phyloP scores from a whole-genome alignment of 2,888 invertebrate genomes.

The Tenthredo livida region DNA sequence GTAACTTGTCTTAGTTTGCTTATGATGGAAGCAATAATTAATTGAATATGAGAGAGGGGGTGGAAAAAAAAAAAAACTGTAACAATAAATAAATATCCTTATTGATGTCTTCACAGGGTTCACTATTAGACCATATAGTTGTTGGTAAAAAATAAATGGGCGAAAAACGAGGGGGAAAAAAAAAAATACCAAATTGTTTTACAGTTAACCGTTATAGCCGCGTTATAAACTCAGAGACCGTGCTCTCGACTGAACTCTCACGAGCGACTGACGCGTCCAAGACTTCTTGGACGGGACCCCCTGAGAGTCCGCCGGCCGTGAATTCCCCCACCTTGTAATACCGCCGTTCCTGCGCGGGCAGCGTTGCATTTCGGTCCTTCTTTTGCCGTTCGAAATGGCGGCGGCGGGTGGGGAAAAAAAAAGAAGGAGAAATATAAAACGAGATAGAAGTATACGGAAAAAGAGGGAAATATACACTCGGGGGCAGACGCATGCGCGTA shows the following conservation, averaged over 20 bases:
- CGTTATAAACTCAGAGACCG: constrained; percentile 29
- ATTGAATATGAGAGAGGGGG: not conserved
- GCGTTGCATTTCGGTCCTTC: constrained; percentile 49
- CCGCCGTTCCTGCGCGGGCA: constrained; percentile 37
- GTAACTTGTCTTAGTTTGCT: too few relatives aligned
- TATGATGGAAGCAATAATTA: not conserved
- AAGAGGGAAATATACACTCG: constrained; percentile 15
- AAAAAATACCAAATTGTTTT: not conserved
- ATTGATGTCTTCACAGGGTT: not conserved
- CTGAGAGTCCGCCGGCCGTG: constrained; percentile 69
- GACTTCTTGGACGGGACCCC: constrained; percentile 70
- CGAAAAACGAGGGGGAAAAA: not conserved
- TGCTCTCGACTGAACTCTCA: constrained; percentile 66
- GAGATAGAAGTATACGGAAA: constrained; percentile 14
- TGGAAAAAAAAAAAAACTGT: not conserved
- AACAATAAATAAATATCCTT: constrained; percentile 3
- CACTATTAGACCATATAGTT: not conserved
- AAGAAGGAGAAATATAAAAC: not conserved
- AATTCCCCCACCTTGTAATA: constrained; percentile 64
- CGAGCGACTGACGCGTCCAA: constrained; percentile 73
- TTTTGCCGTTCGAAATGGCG: constrained; percentile 51
- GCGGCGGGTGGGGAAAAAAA: constrained; percentile 25
- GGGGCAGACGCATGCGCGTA: constrained; percentile 65
- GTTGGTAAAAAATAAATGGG: not conserved
- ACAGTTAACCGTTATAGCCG: constrained; percentile 47